phyloP scores from a whole-genome alignment of 2,888 invertebrate genomes.

The Drosophila siamana region DNA sequence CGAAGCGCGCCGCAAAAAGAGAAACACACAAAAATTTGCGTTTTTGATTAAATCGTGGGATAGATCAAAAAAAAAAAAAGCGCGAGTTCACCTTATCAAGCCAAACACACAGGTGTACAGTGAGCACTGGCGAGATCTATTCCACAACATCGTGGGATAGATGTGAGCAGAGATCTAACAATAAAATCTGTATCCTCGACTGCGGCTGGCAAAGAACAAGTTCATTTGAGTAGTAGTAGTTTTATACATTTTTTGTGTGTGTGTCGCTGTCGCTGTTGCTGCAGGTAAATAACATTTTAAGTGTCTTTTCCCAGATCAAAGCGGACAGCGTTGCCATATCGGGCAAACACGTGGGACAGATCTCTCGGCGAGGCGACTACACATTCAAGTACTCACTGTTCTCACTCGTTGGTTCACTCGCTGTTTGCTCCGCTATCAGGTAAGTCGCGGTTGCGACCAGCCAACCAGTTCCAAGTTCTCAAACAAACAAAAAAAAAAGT shows the following conservation, averaged over 20 bases:
- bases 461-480: slow-evolving; percentile 25
- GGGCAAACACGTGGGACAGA: slow-evolving; percentile 26
- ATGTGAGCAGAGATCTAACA: slow-evolving; percentile 26
- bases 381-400: slow-evolving; percentile 7
- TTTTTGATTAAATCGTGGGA: slow-evolving; percentile 82
- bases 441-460: background rate
- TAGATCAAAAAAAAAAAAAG: slow-evolving; percentile 60
- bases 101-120: slow-evolving; percentile 39
- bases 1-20: slow-evolving; percentile 38
- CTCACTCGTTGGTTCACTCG: too few species aligned
- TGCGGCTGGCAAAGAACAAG: slow-evolving; percentile 2
- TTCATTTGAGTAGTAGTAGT: slow-evolving; percentile 6
- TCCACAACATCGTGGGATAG: slow-evolving; percentile 53
- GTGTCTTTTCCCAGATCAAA: slow-evolving; percentile 27
- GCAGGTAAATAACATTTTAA: slow-evolving; percentile 29
- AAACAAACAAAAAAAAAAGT: background rate
- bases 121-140: background rate
- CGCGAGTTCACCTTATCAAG: slow-evolving; percentile 52
- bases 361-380: slow-evolving; percentile 15
- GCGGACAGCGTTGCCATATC: slow-evolving; percentile 28
- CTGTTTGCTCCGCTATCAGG: background rate
- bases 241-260: background rate
- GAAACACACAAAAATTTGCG: slow-evolving; percentile 67
- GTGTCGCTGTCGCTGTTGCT: background rate
- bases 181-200: slow-evolving; percentile 4